phyloP scores from a whole-genome alignment of 2,888 invertebrate genomes.

The Eupithecia insigniata region DNA sequence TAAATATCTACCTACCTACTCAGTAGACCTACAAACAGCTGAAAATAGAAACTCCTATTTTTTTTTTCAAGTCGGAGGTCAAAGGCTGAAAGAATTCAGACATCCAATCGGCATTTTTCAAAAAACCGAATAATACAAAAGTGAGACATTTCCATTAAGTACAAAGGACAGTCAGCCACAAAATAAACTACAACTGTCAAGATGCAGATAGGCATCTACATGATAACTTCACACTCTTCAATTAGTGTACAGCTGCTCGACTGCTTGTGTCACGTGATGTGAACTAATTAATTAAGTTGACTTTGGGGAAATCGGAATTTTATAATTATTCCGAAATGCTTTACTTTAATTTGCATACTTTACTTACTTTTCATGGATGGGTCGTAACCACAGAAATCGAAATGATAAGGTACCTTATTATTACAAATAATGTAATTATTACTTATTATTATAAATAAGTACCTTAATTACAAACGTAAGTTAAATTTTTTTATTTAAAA shows the following conservation, averaged over 20 bases:
- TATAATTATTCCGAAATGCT: neutral
- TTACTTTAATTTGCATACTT: neutral
- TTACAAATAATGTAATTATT: too few species aligned
- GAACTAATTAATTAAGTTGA: constrained; percentile 11
- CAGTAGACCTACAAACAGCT: too few species aligned
- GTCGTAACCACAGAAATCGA: too few species aligned
- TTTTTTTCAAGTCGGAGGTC: too few species aligned
- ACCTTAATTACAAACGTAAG: too few species aligned
- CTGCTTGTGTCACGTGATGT: constrained; percentile 9
- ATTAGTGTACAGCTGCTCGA: constrained; percentile 18
- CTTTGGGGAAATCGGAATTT: constrained; percentile 6
- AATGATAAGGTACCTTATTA: too few species aligned
- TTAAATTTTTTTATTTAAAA: too few species aligned
- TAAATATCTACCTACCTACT: too few species aligned
- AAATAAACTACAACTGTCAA: constrained; percentile 26
- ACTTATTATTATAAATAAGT: too few species aligned
- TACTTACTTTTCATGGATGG: too few species aligned
- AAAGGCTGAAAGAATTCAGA: too few species aligned
- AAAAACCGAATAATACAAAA: neutral
- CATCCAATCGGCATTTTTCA: neutral
- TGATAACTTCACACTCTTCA: constrained; percentile 29
- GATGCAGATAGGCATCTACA: constrained; percentile 19
- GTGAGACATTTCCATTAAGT: constrained; percentile 2
- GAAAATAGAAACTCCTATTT: too few species aligned
- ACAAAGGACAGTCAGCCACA: neutral